Base-by-base conservation (phyloP, 2,113 vertebrate genomes). In the Tragulus kanchil region DNA sequence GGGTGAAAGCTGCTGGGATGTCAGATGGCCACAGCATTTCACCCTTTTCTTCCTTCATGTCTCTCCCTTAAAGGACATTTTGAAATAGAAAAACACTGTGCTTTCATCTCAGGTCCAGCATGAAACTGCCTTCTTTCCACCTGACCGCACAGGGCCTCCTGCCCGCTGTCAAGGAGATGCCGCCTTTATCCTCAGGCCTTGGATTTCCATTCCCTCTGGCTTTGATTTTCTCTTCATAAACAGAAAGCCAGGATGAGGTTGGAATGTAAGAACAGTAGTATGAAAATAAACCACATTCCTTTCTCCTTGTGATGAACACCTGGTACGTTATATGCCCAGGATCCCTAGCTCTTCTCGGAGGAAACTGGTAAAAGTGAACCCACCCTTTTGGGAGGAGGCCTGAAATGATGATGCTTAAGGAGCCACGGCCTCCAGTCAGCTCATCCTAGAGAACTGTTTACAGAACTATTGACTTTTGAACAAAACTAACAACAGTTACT, bases 81-180 rank as follows among this genome's bases (percentile, higher is more conserved):
- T 84, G 42, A 65, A 95, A 92, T 17, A 81, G 82, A 58, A 84
- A 90, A 85, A 23, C 28, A 2, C 13, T 69, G 21, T 36, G 8
- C 48, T 82, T 85, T 82, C 31, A 28, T 65, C n/a, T 62, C 50
- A 64, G 15, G 10, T 28, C 28, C 42, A 64, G 21, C 75, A 64
- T 0, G 5, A 90, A 90, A 65, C 84, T 77, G 83, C 75, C 91
- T 83, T n/a, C 78, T 31, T 98, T 98, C 93, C 83, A 96, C 92
- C 61, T 94, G 84, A 95, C 71, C 58, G 26, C 98, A 79, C 90
- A 93, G 97, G 90, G 54, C 5, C 81, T 69, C 92, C 61, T 86
- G 83, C 59, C 79, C 16, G 23, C 25, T 36, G 26, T 69, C 92
- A 96, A 94, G 97, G n/a, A 90, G 84, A 97, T 9, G 2, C 28